phyloP scores from a whole-genome alignment of 2,113 vertebrate genomes.

The pig (Sus scrofa) region DNA sequence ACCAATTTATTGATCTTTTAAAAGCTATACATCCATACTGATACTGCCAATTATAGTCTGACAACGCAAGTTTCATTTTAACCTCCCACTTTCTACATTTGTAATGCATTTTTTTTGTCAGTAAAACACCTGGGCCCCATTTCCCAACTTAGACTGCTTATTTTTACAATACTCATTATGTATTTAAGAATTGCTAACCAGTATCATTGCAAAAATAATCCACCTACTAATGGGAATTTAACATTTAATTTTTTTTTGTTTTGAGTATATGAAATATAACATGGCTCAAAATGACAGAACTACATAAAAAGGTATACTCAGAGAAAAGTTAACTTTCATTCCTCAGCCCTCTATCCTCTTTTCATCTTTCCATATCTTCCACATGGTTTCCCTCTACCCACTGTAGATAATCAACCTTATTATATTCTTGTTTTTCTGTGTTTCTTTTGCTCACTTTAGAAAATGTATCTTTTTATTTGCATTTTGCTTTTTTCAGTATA shows the following conservation, averaged over 20 bases:
- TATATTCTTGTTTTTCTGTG: neutral
- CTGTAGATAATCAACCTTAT: neutral
- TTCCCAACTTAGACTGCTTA: neutral
- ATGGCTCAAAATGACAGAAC: neutral
- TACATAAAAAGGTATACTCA: neutral
- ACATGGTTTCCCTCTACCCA: neutral
- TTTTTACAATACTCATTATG: neutral
- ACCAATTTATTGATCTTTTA: neutral
- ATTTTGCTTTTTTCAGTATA: neutral
- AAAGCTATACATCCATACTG: neutral
- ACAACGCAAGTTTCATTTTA: neutral
- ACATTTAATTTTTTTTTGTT: neutral
- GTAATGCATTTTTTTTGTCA: neutral
- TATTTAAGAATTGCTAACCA: neutral
- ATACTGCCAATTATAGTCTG: neutral
- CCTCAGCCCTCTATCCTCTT: neutral
- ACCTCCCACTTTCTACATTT: neutral
- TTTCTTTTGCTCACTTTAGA: neutral
- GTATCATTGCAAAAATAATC: neutral
- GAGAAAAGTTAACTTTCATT: neutral
- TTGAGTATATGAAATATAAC: neutral
- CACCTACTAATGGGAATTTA: neutral
- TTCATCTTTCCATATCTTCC: neutral
- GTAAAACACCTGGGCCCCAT: neutral
- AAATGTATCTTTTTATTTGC: neutral